Percentiles rank a stretch among this genome's conserved stretches.
Evolutionary conservation across 1,140 invertebrate species (phyloP).

Genomic region (Condylostylus longicornis): DNA sequence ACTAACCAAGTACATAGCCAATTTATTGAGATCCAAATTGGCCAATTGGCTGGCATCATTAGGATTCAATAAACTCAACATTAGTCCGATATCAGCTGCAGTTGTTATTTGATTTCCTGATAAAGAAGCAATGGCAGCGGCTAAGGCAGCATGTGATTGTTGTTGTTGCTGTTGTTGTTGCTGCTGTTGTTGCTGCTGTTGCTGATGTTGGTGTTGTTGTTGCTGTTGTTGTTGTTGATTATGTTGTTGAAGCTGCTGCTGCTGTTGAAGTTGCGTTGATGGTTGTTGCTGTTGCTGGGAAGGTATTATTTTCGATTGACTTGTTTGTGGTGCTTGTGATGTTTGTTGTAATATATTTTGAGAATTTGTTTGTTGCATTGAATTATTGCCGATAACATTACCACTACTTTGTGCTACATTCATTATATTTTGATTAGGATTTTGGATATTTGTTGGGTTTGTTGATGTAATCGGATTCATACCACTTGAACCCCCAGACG

Average conservation of each 20-base stretch:
- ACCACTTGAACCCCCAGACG: too few species aligned
- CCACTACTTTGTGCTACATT: too few species aligned
- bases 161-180: slow-evolving; percentile 14
- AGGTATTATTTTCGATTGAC: too few species aligned
- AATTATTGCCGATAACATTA: too few species aligned
- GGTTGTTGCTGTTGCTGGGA: slow-evolving; percentile 11
- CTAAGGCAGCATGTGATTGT: slow-evolving; percentile 6
- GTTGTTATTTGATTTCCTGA: slow-evolving; percentile 25
- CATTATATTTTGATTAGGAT: too few species aligned
- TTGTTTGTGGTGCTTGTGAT: too few species aligned
- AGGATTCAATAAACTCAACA: slow-evolving; percentile 33
- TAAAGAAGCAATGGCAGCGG: slow-evolving; percentile 7
- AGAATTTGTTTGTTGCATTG: too few species aligned
- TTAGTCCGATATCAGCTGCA: slow-evolving; percentile 29
- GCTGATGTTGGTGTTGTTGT: slow-evolving; percentile 9
- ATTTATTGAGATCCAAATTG: slow-evolving; percentile 52
- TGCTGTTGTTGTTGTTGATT: slow-evolving; percentile 6
- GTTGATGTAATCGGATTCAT: too few species aligned
- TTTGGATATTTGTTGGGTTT: too few species aligned
- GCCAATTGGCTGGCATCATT: slow-evolving; percentile 35
- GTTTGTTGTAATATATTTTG: too few species aligned
- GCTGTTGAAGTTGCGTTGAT: slow-evolving; percentile 4
- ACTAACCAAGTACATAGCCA: slow-evolving; percentile 60
- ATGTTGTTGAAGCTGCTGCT: slow-evolving; percentile 8
- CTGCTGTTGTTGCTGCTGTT: slow-evolving; percentile 14